Evolutionary conservation across 2,797 vertebrate species (phyloP).

Genomic region (Spinus pinus): DNA sequence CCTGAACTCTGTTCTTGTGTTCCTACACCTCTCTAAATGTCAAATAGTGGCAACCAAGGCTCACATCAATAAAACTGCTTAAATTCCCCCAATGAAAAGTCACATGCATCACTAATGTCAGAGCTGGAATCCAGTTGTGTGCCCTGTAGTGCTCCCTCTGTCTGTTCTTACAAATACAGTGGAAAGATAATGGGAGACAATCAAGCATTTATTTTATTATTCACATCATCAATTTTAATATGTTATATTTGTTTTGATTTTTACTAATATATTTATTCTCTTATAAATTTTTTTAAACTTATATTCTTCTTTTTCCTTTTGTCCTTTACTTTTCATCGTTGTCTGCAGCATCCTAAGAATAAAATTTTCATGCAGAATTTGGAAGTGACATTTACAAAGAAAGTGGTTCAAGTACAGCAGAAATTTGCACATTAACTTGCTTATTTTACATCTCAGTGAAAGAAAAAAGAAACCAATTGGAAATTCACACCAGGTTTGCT

Average conservation of each 20-base stretch:
- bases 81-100: not conserved
- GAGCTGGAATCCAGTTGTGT: not conserved
- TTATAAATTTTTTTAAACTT: not conserved
- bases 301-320: not conserved
- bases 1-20: not conserved
- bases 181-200: not conserved
- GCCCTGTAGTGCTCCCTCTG: not conserved
- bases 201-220: not conserved
- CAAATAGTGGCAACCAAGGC: not conserved
- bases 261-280: not conserved
- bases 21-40: not conserved
- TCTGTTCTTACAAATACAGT: not conserved
- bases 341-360: not conserved
- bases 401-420: not conserved
- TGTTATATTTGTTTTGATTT: not conserved
- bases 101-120: not conserved
- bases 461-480: not conserved
- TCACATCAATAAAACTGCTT: not conserved
- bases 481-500: constrained; percentile 10
- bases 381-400: not conserved
- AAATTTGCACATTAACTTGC: not conserved
- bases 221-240: not conserved
- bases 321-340: not conserved
- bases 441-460: not conserved
- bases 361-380: not conserved